A percentile compares a stretch with the other conserved stretches of the same genome.
These are phyloP conservation scores for Epizoanthus illoricatus DNA, from an alignment of 92 coral and sea anemone species.

Conservation along the genomic window DNA sequence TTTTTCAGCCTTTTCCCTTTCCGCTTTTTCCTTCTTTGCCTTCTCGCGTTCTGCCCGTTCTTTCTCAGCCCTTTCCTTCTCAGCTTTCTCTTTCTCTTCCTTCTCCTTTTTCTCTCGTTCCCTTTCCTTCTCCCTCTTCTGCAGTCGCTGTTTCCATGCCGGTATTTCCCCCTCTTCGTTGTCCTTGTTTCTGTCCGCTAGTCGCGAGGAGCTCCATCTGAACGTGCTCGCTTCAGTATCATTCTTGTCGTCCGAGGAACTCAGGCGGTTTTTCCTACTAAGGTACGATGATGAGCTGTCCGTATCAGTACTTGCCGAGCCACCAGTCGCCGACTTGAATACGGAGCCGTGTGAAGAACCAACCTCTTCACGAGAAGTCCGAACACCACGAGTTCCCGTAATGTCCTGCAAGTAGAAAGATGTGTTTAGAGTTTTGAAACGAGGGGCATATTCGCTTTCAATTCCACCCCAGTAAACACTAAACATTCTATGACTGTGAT, in stretches of 20 bases:
- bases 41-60: slow-evolving; percentile 45
- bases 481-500: too few species aligned
- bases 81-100: slow-evolving; percentile 48
- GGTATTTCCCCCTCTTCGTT: slow-evolving; percentile 77
- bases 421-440: background rate
- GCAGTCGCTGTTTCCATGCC: slow-evolving; percentile 71
- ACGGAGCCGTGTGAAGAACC: slow-evolving; percentile 6
- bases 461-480: background rate
- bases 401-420: slow-evolving; percentile 14
- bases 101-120: slow-evolving; percentile 55
- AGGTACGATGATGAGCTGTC: slow-evolving; percentile 25
- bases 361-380: slow-evolving; percentile 24
- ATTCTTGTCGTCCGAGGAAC: slow-evolving; percentile 54
- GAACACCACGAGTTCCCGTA: slow-evolving; percentile 27
- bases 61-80: slow-evolving; percentile 41
- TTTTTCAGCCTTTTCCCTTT: slow-evolving; percentile 4
- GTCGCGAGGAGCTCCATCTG: slow-evolving; percentile 21
- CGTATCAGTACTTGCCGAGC: background rate
- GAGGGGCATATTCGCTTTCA: background rate
- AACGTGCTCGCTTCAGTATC: slow-evolving; percentile 51
- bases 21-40: slow-evolving; percentile 36
- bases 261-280: slow-evolving; percentile 29
- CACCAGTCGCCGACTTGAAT: background rate
- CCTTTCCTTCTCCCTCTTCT: slow-evolving; percentile 78
- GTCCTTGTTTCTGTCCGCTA: slow-evolving; percentile 58